Evolutionary conservation across 2,797 vertebrate species (phyloP).

Genomic region (Eleutherodactylus coqui): DNA sequence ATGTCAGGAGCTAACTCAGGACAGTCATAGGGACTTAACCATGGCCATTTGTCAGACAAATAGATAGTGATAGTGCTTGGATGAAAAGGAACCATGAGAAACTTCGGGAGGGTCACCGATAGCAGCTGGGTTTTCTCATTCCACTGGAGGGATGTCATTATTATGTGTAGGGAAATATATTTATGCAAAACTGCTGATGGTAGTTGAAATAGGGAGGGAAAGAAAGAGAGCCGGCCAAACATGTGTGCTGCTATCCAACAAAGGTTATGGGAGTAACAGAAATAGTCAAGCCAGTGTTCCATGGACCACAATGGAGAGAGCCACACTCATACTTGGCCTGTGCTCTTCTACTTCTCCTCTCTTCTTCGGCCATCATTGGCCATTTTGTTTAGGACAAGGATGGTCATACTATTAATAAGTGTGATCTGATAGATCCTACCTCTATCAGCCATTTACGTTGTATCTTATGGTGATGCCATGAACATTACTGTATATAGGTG

Average conservation of each 20-base stretch:
- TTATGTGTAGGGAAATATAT: neutral
- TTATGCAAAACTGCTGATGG: no score
- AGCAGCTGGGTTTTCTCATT: conserved; percentile 21
- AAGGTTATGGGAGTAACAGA: neutral
- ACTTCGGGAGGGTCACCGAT: neutral
- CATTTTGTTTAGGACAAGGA: no score
- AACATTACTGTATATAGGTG: no score
- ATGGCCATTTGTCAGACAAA: neutral
- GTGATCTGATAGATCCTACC: no score
- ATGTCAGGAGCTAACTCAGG: conserved; percentile 16
- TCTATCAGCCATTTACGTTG: no score
- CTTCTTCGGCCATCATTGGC: no score
- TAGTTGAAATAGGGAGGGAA: neutral
- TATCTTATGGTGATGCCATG: no score
- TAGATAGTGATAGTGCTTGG: neutral
- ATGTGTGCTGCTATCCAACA: neutral
- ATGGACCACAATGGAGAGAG: neutral
- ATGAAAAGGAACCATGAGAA: neutral
- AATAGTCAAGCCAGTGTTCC: neutral
- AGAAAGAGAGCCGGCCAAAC: neutral
- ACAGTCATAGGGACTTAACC: conserved; percentile 26
- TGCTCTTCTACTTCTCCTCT: no score
- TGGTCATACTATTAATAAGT: no score
- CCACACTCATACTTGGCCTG: neutral
- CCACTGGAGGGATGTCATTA: neutral